phyloP scores from a whole-genome alignment of 2,113 vertebrate genomes.

The Alexandromys fortis region DNA sequence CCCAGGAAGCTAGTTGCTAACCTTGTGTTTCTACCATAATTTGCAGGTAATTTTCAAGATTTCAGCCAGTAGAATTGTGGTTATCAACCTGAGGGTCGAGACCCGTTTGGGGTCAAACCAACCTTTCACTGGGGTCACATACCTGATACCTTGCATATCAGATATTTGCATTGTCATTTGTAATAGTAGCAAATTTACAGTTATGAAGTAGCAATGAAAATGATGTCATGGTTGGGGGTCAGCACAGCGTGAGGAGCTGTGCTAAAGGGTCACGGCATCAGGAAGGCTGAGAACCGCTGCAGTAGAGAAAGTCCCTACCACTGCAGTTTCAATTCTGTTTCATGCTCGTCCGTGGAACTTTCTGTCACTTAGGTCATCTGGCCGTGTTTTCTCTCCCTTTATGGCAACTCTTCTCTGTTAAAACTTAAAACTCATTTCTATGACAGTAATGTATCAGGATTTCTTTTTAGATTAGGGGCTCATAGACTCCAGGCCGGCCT shows the following conservation, averaged over 20 bases:
- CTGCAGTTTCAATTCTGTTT: background rate
- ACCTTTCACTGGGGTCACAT: background rate
- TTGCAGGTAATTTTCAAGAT: background rate
- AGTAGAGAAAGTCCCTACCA: background rate
- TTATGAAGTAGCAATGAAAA: background rate
- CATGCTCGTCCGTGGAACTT: background rate
- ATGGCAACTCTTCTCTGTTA: background rate
- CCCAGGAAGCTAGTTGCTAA: background rate
- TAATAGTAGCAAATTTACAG: background rate
- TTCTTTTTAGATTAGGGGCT: background rate
- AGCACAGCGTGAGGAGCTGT: background rate
- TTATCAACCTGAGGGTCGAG: background rate
- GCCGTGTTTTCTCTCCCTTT: background rate
- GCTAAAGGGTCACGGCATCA: background rate
- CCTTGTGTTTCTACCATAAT: background rate
- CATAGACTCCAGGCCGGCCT: background rate
- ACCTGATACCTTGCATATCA: background rate
- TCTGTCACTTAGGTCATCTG: background rate
- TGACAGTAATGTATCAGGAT: background rate
- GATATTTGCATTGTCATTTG: background rate
- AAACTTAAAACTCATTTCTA: slow-evolving; percentile 32
- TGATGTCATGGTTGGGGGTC: background rate
- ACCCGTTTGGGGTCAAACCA: background rate
- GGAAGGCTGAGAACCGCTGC: background rate
- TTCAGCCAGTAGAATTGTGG: background rate